Conservation (phyloP, 2,888 invertebrate species). For the Tubulanus polymorphus region DNA sequence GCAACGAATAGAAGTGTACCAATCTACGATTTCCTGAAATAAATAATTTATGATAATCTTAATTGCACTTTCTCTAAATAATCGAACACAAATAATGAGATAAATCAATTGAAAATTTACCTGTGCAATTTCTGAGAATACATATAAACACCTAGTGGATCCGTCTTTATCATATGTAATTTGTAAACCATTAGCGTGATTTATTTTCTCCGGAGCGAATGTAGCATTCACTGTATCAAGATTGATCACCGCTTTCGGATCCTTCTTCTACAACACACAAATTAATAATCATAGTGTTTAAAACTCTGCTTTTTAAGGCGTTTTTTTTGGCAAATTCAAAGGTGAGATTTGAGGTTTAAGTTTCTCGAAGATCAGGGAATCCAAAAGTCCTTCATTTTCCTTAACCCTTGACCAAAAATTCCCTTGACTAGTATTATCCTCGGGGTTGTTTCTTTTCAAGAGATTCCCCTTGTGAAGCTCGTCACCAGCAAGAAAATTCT, state of each 20-base stretch:
- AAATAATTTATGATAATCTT: no score
- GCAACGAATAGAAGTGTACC: constrained; percentile 79
- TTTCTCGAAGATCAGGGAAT: no score
- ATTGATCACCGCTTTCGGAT: constrained; percentile 76
- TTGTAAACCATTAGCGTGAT: constrained; percentile 76
- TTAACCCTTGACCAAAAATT: no score
- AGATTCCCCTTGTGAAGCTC: no score
- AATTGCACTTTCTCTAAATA: no score
- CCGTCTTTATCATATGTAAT: constrained; percentile 81
- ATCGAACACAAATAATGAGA: neutral
- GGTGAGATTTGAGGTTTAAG: no score
- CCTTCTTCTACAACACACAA: constrained; percentile 57
- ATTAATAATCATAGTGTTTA: constrained; percentile 1
- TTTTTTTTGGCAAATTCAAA: neutral
- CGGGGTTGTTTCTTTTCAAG: no score
- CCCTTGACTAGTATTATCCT: no score
- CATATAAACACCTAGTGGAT: constrained; percentile 79
- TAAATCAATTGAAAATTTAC: constrained; percentile 28
- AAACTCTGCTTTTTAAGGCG: neutral
- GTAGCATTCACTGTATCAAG: constrained; percentile 79
- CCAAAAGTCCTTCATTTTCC: no score
- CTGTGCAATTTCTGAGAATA: constrained; percentile 81
- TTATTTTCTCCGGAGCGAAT: constrained; percentile 78
- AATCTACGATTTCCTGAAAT: constrained; percentile 68
- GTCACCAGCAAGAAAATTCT: no score